phyloP scores from a whole-genome alignment of 2,888 invertebrate species.

The Lissonota sp. region DNA sequence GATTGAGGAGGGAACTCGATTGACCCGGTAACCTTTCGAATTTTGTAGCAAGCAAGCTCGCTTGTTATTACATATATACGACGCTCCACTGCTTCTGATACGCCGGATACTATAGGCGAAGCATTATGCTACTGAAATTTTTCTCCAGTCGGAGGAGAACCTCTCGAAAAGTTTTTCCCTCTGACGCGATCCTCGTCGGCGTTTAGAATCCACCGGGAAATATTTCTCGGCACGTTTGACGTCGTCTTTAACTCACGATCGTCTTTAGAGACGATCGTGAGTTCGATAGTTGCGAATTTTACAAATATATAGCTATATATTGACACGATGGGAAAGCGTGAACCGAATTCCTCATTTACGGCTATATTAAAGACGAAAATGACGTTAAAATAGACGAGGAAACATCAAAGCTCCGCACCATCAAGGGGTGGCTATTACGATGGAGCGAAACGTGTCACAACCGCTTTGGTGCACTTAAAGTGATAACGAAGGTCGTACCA shows the following conservation, averaged over 20 bases:
- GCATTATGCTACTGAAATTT: not conserved
- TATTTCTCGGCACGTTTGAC: not conserved
- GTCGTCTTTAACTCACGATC: not conserved
- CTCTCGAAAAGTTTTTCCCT: slow-evolving; percentile 27
- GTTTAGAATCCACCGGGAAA: too few relatives aligned
- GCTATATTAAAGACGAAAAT: slow-evolving; percentile 36
- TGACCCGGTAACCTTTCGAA: slow-evolving; percentile 60
- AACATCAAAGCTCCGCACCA: slow-evolving; percentile 42
- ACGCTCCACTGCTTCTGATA: slow-evolving; percentile 6
- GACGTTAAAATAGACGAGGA: slow-evolving; percentile 37
- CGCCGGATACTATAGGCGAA: not conserved
- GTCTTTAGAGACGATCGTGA: too few relatives aligned
- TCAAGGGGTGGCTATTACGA: not conserved
- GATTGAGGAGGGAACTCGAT: slow-evolving; percentile 59
- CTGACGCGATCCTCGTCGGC: slow-evolving; percentile 13
- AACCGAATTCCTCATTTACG: slow-evolving; percentile 30
- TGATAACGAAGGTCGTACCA: not conserved
- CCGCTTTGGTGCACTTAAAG: not conserved
- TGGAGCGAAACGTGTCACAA: not conserved
- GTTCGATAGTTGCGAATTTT: too few relatives aligned
- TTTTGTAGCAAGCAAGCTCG: not conserved
- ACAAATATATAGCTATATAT: too few relatives aligned
- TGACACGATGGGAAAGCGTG: not conserved
- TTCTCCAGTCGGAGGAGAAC: slow-evolving; percentile 5
- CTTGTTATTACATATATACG: slow-evolving; percentile 18